phyloP scores from a whole-genome alignment of 2,888 invertebrate species.

The Papilio elwesi region DNA sequence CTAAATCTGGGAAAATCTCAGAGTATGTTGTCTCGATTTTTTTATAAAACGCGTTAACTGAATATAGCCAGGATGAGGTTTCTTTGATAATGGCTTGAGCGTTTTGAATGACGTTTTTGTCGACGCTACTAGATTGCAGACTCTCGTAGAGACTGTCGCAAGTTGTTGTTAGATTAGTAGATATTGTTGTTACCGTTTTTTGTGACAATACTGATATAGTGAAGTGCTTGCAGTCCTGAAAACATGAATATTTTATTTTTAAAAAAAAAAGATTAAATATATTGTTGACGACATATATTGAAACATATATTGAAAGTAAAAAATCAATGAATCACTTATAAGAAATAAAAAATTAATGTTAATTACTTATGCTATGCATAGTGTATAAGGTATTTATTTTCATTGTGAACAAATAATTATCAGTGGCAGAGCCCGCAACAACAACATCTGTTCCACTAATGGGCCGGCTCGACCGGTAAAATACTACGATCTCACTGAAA shows the following conservation, averaged over 20 bases:
- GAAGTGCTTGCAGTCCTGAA: constrained; percentile 80
- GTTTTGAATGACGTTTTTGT: constrained; percentile 49
- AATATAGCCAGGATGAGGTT: constrained; percentile 79
- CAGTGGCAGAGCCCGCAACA: too few species aligned
- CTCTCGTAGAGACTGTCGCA: constrained; percentile 55
- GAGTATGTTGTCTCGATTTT: constrained; percentile 83
- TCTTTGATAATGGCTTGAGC: constrained; percentile 70
- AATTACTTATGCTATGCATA: too few species aligned
- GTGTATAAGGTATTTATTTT: too few species aligned
- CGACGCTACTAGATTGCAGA: constrained; percentile 47
- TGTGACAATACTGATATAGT: constrained; percentile 70
- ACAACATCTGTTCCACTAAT: too few species aligned
- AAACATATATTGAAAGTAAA: too few species aligned
- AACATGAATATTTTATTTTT: constrained; percentile 43
- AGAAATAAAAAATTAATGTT: too few species aligned
- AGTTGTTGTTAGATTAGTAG: constrained; percentile 54
- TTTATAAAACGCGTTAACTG: constrained; percentile 82
- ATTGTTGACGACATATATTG: background rate
- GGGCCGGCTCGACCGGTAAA: too few species aligned
- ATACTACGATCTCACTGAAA: too few species aligned
- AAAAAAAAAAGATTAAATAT: constrained; percentile 6
- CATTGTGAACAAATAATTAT: too few species aligned
- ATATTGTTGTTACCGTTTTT: constrained; percentile 59
- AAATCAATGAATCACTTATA: too few species aligned
- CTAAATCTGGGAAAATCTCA: constrained; percentile 91